Evolutionary conservation across 2,888 invertebrate genomes (phyloP).

Genomic region (Darwinula stevensoni): DNA sequence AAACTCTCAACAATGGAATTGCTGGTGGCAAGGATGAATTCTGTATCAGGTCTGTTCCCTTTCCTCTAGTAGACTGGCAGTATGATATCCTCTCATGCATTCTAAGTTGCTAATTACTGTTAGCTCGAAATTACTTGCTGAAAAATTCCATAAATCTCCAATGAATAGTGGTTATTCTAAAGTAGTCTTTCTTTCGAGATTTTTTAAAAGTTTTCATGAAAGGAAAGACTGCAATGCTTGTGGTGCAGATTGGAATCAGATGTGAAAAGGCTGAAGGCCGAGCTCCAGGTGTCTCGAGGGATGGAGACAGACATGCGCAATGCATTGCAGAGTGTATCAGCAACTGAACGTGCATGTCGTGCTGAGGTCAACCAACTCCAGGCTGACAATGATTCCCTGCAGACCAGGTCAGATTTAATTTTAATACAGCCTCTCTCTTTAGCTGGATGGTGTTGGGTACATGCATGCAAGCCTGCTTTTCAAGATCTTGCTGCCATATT

Average conservation of each 20-base stretch:
- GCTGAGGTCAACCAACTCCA: constrained; percentile 45
- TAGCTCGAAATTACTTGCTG: too few relatives aligned
- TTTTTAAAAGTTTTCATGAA: too few relatives aligned
- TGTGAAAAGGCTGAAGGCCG: constrained; percentile 35
- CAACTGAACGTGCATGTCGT: constrained; percentile 32
- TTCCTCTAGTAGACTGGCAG: not conserved
- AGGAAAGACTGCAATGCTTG: too few relatives aligned
- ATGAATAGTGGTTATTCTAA: too few relatives aligned
- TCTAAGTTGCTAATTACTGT: too few relatives aligned
- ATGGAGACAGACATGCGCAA: constrained; percentile 37
- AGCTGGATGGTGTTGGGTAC: too few relatives aligned
- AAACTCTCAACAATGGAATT: constrained; percentile 14
- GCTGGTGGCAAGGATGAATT: constrained; percentile 18
- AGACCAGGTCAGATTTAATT: constrained; percentile 51
- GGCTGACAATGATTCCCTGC: constrained; percentile 59
- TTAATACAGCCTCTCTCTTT: too few relatives aligned
- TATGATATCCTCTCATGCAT: too few relatives aligned
- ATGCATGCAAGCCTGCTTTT: too few relatives aligned
- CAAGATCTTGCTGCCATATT: too few relatives aligned
- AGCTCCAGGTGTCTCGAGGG: constrained; percentile 37
- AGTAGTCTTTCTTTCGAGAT: too few relatives aligned
- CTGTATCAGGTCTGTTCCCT: constrained; percentile 17
- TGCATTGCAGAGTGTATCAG: constrained; percentile 25
- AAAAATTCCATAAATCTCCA: too few relatives aligned
- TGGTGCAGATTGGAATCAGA: constrained; percentile 40